Evolutionary conservation across 2,113 vertebrate species (phyloP).

Genomic region (Trematomus loennbergii): DNA sequence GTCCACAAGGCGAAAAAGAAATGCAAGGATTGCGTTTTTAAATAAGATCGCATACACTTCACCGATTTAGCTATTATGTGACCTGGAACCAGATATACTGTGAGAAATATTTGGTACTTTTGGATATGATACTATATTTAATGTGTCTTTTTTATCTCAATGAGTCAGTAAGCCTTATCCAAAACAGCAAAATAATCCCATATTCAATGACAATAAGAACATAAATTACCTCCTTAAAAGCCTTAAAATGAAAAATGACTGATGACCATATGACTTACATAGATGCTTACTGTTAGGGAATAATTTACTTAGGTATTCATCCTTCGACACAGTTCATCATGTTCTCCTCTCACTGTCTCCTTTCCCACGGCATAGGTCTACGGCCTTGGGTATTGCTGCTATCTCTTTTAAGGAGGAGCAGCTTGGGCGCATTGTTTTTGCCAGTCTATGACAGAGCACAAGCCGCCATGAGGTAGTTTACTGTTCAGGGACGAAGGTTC

Average conservation of each 20-base stretch:
- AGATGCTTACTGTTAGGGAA: no score
- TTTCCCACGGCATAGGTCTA: no score
- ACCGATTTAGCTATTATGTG: conserved; percentile 27
- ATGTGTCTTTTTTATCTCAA: not conserved
- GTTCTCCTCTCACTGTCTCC: no score
- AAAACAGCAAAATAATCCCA: not conserved
- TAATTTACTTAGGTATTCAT: no score
- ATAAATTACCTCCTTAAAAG: not conserved
- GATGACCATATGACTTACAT: not conserved
- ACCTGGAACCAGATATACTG: conserved; percentile 13
- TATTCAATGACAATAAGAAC: not conserved
- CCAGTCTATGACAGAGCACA: no score
- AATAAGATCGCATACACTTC: conserved; percentile 11
- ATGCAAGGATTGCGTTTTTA: conserved; percentile 45
- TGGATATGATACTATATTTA: conserved; percentile 5
- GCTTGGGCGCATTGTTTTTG: no score
- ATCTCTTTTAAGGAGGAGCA: no score
- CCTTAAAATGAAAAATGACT: not conserved
- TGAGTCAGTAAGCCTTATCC: not conserved
- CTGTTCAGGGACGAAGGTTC: no score
- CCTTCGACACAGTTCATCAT: no score
- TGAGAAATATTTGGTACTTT: not conserved
- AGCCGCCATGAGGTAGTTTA: no score
- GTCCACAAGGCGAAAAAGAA: conserved; percentile 20
- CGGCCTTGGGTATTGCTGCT: no score